Evolutionary conservation across 2,888 invertebrate genomes (phyloP).

Genomic region (Oligia fasciuncula): DNA sequence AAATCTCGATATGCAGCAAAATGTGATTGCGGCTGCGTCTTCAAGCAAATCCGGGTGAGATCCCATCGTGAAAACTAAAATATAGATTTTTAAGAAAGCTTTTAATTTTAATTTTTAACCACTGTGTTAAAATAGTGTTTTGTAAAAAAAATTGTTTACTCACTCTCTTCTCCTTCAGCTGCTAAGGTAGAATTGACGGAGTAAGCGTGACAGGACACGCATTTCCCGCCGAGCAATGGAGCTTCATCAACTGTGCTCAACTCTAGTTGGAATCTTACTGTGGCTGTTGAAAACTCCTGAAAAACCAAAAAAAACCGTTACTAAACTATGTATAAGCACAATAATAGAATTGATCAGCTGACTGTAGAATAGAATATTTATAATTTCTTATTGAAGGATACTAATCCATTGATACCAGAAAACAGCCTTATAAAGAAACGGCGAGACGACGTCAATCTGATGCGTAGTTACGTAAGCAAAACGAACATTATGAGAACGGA

Average conservation of each 20-base stretch:
- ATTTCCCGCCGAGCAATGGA: slow-evolving; percentile 84
- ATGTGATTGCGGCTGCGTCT: not conserved
- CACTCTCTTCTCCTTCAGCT: slow-evolving; percentile 89
- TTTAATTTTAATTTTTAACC: not conserved
- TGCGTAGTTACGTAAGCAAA: not conserved
- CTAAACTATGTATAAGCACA: not conserved
- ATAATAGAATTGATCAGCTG: not conserved
- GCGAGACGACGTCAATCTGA: not conserved
- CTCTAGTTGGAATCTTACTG: slow-evolving; percentile 91
- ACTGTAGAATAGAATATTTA: not conserved
- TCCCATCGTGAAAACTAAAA: not conserved
- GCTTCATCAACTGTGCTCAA: slow-evolving; percentile 79
- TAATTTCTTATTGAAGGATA: not conserved
- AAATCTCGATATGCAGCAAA: too few relatives aligned
- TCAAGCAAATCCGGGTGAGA: too few relatives aligned
- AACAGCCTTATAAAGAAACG: not conserved
- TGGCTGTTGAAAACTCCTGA: slow-evolving; percentile 90
- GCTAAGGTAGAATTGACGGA: slow-evolving; percentile 85
- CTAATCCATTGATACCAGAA: not conserved
- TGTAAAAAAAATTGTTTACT: slow-evolving; percentile 59
- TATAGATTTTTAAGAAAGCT: not conserved
- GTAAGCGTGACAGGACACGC: slow-evolving; percentile 89
- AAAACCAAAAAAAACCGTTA: slow-evolving; percentile 1
- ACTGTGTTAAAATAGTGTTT: not conserved
- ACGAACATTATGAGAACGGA: not conserved